These are phyloP conservation scores for Papilio glaucus DNA, from an alignment of 1,140 invertebrate species.

Conservation along the genomic window DNA sequence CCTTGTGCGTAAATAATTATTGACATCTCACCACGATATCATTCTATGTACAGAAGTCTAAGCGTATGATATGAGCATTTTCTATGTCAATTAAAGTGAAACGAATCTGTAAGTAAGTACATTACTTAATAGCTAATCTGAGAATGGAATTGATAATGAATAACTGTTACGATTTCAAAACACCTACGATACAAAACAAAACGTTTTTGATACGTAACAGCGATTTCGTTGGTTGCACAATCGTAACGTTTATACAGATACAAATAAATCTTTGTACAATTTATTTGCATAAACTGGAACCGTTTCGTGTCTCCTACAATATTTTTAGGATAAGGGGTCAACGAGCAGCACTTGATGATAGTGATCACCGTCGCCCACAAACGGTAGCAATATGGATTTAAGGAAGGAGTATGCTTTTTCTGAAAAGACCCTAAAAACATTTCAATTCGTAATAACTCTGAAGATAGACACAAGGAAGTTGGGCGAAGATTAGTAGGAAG, in stretches of 20 bases:
- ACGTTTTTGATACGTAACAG: slow-evolving; percentile 26
- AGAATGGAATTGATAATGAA: slow-evolving; percentile 21
- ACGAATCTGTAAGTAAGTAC: slow-evolving; percentile 10
- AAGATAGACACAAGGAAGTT: no score
- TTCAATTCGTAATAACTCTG: no score
- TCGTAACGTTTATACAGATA: slow-evolving; percentile 10
- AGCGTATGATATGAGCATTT: neutral
- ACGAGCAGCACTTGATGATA: neutral
- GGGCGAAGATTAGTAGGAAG: no score
- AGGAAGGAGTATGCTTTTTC: no score
- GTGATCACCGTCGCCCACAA: neutral
- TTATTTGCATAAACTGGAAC: slow-evolving; percentile 10
- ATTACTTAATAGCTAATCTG: slow-evolving; percentile 24
- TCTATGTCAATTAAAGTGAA: slow-evolving; percentile 20
- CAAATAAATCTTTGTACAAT: slow-evolving; percentile 24
- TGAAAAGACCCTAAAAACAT: no score
- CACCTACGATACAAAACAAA: slow-evolving; percentile 25
- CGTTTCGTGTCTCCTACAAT: neutral
- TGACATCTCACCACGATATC: neutral
- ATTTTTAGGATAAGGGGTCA: neutral
- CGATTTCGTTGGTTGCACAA: slow-evolving; percentile 18
- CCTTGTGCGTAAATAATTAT: neutral
- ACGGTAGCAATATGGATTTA: no score
- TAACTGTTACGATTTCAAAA: slow-evolving; percentile 34
- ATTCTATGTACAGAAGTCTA: neutral